phyloP scores from a whole-genome alignment of 2,797 vertebrate species.

The Megalops cyprinoides region DNA sequence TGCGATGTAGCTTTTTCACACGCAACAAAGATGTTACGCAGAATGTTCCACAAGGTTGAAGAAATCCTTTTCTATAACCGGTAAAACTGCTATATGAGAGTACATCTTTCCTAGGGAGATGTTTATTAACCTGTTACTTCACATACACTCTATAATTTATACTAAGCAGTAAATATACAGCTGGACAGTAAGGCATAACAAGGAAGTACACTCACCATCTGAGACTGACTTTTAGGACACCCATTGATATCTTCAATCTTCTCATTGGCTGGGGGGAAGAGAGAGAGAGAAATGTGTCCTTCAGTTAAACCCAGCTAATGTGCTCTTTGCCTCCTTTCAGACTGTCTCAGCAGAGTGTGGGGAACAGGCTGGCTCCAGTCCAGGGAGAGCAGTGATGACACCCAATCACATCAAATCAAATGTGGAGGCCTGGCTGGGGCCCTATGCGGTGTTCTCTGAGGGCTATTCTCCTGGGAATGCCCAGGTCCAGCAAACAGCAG shows the following conservation, averaged over 20 bases:
- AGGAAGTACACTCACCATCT: constrained; percentile 88
- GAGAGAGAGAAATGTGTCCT: constrained; percentile 47
- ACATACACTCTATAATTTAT: constrained; percentile 33
- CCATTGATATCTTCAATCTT: constrained; percentile 98
- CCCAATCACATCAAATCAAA: constrained; percentile 48
- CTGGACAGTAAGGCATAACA: constrained; percentile 3
- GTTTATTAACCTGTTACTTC: constrained; percentile 30
- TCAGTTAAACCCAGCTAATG: constrained; percentile 9
- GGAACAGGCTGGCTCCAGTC: constrained; percentile 44
- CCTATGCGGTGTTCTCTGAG: constrained; percentile 52
- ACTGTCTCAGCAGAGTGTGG: constrained; percentile 37
- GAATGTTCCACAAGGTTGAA: no score
- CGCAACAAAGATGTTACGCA: no score
- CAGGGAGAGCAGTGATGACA: constrained; percentile 31
- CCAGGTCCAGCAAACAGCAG: constrained; percentile 78
- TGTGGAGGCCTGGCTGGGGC: constrained; percentile 55
- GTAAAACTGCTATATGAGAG: no score
- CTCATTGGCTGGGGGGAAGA: constrained; percentile 86
- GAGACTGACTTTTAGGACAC: constrained; percentile 93
- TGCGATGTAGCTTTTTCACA: no score
- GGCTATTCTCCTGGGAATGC: constrained; percentile 54
- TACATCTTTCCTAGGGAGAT: constrained; percentile 26
- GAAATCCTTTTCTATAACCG: no score
- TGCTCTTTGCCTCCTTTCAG: background rate
- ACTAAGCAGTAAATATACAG: constrained; percentile 44